Conservation (phyloP, 2,797 vertebrate genomes). For the Acipenser ruthenus region DNA sequence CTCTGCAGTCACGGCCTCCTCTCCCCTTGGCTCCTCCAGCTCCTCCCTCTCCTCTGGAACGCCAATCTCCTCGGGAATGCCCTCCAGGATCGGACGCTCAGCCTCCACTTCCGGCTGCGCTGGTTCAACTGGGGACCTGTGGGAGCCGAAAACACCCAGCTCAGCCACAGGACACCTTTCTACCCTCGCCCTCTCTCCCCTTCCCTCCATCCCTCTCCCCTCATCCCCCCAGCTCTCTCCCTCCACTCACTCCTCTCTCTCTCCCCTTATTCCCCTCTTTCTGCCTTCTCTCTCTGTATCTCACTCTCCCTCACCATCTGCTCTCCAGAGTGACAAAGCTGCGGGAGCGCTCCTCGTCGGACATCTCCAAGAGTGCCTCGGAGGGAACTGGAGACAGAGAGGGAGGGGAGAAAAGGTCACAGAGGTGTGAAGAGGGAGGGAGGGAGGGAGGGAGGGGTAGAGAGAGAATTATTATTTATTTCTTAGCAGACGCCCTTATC, state of each 20-base stretch:
- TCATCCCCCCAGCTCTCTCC: too few species aligned
- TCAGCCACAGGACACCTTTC: not conserved
- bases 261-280: too few species aligned
- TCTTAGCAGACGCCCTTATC: too few species aligned
- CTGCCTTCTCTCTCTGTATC: not conserved
- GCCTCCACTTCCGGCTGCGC: slow-evolving; percentile 24
- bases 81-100: slow-evolving; percentile 33
- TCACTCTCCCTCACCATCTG: slow-evolving; percentile 38
- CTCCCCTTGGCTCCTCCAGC: slow-evolving; percentile 38
- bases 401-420: not conserved
- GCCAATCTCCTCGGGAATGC: slow-evolving; percentile 39
- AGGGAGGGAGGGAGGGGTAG: not conserved
- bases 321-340: slow-evolving; percentile 36
- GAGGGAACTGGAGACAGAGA: slow-evolving; percentile 20
- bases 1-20: slow-evolving; percentile 26
- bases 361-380: slow-evolving; percentile 38
- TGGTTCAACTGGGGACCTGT: not conserved
- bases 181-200: not conserved
- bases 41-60: slow-evolving; percentile 58
- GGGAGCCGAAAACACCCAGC: too few species aligned
- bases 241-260: too few species aligned
- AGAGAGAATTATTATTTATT: not conserved
- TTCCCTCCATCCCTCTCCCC: too few species aligned
- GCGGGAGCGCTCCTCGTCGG: slow-evolving; percentile 42
- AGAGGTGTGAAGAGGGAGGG: not conserved